Evolutionary conservation across 2,113 vertebrate genomes (phyloP).

Genomic region (Eulemur rufifrons): DNA sequence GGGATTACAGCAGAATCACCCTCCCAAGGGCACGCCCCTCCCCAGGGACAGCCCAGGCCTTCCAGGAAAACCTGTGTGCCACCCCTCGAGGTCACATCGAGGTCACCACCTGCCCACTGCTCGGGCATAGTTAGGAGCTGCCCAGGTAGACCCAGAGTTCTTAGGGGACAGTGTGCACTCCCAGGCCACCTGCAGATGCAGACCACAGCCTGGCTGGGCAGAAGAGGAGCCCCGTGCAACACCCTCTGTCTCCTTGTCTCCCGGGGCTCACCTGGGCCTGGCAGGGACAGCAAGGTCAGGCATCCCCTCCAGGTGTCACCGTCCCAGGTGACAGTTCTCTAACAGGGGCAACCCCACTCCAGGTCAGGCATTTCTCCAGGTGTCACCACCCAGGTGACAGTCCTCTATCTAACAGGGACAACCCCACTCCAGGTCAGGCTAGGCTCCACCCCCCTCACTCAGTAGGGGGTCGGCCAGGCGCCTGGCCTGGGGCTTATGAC

Average conservation of each 20-base stretch:
- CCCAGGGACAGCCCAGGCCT: background rate
- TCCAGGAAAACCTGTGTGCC: background rate
- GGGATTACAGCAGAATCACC: background rate
- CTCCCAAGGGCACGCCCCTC: background rate
- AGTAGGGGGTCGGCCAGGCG: background rate
- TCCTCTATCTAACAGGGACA: background rate
- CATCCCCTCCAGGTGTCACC: too few species aligned
- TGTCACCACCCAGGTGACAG: background rate
- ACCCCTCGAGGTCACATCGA: too few species aligned
- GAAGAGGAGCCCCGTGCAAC: background rate
- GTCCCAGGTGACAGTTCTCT: too few species aligned
- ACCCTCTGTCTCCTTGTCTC: background rate
- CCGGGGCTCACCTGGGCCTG: background rate
- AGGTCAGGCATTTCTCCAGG: background rate
- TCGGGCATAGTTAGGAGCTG: background rate
- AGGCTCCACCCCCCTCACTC: accelerated
- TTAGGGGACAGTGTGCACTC: background rate
- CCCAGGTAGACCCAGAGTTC: background rate
- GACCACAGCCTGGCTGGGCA: background rate
- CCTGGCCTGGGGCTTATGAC: background rate
- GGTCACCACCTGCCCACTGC: background rate
- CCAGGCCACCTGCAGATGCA: background rate
- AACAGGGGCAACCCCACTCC: background rate
- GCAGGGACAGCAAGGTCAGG: background rate
- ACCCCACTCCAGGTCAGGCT: background rate